A percentile compares a stretch with the other conserved stretches of the same genome.
phyloP scores from a whole-genome alignment of 2,113 vertebrate species.

The Elephantulus edwardii region DNA sequence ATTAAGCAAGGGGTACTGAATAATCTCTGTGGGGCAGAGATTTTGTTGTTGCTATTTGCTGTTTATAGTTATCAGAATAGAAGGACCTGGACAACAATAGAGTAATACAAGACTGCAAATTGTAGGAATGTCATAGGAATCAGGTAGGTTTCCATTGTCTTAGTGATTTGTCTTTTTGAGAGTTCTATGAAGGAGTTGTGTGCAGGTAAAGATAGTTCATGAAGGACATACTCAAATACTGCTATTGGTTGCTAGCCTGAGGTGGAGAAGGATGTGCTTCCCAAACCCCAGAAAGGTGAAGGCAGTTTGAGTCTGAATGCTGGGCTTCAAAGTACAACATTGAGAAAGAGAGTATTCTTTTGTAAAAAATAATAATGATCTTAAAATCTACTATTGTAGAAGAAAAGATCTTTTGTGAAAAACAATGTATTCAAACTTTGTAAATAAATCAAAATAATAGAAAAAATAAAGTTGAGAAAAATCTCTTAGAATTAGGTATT shows the following conservation, averaged over 20 bases:
- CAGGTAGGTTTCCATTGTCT: neutral
- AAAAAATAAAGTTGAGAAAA: constrained; percentile 35
- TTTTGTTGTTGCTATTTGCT: neutral
- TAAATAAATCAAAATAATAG: no score
- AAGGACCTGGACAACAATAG: neutral
- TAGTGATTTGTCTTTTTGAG: neutral
- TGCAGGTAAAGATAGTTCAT: neutral
- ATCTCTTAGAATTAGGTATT: neutral
- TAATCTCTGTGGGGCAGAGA: neutral
- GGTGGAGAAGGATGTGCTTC: neutral
- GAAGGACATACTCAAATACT: neutral
- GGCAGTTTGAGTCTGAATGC: constrained; percentile 45
- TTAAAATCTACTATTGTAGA: no score
- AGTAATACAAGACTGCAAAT: neutral
- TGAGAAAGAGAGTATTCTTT: neutral
- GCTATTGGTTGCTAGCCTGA: neutral
- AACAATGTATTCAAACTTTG: no score
- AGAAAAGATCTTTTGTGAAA: no score
- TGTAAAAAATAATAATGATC: constrained; percentile 35
- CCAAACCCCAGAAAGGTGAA: neutral
- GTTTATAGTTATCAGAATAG: neutral
- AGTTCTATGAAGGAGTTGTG: neutral
- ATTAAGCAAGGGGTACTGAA: neutral
- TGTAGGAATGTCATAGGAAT: neutral
- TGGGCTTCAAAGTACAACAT: neutral